Conservation (phyloP, 2,888 invertebrate genomes). For the Neoascia interrupta region DNA sequence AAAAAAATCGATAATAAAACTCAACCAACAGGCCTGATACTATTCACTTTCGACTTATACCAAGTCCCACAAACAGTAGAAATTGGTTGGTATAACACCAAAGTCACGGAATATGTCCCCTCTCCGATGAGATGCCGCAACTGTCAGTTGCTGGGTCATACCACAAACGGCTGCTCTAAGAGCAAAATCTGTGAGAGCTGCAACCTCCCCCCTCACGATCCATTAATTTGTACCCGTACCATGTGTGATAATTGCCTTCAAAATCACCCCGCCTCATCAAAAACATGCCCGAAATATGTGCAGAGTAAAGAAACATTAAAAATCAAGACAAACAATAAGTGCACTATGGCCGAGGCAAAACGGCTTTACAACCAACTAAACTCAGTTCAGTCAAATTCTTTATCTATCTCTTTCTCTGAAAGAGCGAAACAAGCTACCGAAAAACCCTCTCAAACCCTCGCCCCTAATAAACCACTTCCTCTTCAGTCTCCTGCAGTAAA, state of each 20-base stretch:
- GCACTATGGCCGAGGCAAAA: constrained; percentile 5
- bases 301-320: not conserved
- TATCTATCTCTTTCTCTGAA: not conserved
- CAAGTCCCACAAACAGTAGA: constrained; percentile 32
- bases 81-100: constrained; percentile 33
- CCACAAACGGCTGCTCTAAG: not conserved
- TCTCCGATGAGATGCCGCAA: constrained; percentile 69
- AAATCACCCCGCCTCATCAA: constrained; percentile 9
- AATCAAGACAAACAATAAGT: constrained; percentile 16
- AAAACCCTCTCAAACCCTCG: too few relatives aligned
- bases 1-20: not conserved
- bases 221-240: not conserved
- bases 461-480: too few relatives aligned
- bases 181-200: not conserved
- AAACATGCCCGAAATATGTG: not conserved
- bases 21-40: not conserved
- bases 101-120: constrained; percentile 44
- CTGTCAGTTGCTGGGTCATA: constrained; percentile 8
- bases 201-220: not conserved
- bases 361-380: not conserved
- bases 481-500: too few relatives aligned
- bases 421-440: too few relatives aligned
- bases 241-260: constrained; percentile 20
- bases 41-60: constrained; percentile 30
- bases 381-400: not conserved